phyloP scores from a whole-genome alignment of 2,888 invertebrate genomes.

The Prosapia bicincta region DNA sequence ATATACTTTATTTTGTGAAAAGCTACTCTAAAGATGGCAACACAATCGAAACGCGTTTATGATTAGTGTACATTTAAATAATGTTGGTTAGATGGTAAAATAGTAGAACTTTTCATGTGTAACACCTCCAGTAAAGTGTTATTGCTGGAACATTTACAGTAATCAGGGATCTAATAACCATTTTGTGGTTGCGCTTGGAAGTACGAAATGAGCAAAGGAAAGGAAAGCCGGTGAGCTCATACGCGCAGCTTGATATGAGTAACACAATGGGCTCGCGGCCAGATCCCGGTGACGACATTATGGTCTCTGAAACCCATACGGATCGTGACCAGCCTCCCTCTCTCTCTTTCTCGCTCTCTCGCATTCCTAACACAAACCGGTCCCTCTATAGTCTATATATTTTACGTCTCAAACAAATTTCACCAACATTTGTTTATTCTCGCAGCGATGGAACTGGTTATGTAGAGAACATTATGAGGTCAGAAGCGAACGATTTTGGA shows the following conservation, averaged over 20 bases:
- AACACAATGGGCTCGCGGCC: conserved; percentile 18
- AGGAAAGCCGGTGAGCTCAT: neutral
- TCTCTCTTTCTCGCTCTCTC: neutral
- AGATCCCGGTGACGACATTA: neutral
- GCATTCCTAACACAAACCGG: neutral
- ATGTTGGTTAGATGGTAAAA: too few relatives aligned
- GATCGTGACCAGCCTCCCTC: neutral
- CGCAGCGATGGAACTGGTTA: neutral
- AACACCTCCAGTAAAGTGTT: too few relatives aligned
- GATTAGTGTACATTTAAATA: too few relatives aligned
- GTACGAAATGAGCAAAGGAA: too few relatives aligned
- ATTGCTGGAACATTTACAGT: too few relatives aligned
- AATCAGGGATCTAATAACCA: too few relatives aligned
- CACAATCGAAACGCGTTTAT: too few relatives aligned
- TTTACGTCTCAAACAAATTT: neutral
- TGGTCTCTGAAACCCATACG: neutral
- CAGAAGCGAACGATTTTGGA: too few relatives aligned
- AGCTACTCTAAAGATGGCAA: too few relatives aligned
- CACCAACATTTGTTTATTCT: neutral
- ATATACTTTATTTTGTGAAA: too few relatives aligned
- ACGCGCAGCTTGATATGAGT: neutral
- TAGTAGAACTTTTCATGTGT: too few relatives aligned
- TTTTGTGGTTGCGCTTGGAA: too few relatives aligned
- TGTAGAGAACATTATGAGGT: neutral
- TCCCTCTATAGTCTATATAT: neutral